Base-by-base conservation (phyloP, 2,888 invertebrate species). In the Arctia plantaginis region DNA sequence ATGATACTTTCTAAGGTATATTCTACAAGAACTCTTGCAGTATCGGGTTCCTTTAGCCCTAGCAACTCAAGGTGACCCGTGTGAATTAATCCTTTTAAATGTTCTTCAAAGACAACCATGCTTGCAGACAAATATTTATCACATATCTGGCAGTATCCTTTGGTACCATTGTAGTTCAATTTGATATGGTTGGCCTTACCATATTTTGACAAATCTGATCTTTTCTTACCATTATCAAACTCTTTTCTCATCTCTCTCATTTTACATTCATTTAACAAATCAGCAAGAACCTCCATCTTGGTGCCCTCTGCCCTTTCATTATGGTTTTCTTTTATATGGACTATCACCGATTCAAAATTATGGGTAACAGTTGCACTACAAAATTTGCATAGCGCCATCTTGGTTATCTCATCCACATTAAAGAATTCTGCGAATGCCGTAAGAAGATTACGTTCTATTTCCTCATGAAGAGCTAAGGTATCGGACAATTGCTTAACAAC, bases 141-240 rank as follows among this genome's bases (percentile, higher is more conserved):
- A 76, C 94, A 94, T 13, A 93, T 18, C 1, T 74, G 80, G 71
- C 94, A 94, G 74, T 88, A 92, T 0, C 90, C 93, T 73, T 86
- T 88, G 64, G 87, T 85, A 1, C 92, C 93, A 0, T 90, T 90
- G 35, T 82, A 77, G 72, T 90, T 91, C n/a, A 93, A 75, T 80
- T 88, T 92, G 8, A 94, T 92, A 59, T 75, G 86, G 73, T 92
- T 83, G 12, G 82, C 75, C 76, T 80, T 89, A 3, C 92, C 93
- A 82, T 87, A 93, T 59, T 82, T 77, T 2, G 90, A 86, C 15
- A 92, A 71, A 66, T 90, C 86, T 0, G 86, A 76, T 71, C 93
- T 90, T 7, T 73, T 78, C 77, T 91, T 89, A 0, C 93, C 93
- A 76, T 88, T 79, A 73, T 93, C 91, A 30, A 71, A 69, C 3